These are phyloP conservation scores for Chauna torquata DNA, from an alignment of 2,113 vertebrate species.

Conservation along the genomic window DNA sequence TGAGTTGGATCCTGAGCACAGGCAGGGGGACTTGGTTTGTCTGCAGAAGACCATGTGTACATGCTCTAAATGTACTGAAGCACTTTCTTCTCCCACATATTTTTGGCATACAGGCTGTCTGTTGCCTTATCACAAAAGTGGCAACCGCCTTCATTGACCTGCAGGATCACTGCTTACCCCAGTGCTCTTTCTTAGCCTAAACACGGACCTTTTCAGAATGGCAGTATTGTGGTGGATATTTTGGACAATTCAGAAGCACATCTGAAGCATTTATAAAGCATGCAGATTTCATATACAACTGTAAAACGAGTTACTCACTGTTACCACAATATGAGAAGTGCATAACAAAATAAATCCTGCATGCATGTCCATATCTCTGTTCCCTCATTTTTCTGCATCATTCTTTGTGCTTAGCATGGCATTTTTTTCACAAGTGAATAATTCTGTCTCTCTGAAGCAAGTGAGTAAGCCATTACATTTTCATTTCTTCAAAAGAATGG, in stretches of 20 bases:
- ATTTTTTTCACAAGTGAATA: background rate
- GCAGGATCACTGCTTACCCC: background rate
- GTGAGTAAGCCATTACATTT: background rate
- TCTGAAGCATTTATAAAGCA: background rate
- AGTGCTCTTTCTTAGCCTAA: background rate
- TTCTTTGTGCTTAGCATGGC: background rate
- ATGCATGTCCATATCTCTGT: background rate
- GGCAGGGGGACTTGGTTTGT: background rate
- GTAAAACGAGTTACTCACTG: background rate
- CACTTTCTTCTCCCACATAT: background rate
- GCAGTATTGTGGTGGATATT: background rate
- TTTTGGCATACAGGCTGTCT: background rate
- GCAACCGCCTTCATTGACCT: background rate
- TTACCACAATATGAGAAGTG: too few species aligned
- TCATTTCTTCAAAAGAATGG: background rate
- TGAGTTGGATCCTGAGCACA: background rate
- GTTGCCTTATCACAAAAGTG: background rate
- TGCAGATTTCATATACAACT: background rate
- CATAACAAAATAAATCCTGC: background rate
- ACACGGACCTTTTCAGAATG: background rate
- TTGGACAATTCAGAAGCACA: background rate
- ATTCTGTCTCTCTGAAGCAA: background rate
- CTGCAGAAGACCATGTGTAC: background rate
- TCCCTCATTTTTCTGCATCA: background rate
- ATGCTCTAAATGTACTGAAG: background rate